Evolutionary conservation across 92 coral and sea anemone genomes (phyloP).

Genomic region (Virgularia gustaviana): DNA sequence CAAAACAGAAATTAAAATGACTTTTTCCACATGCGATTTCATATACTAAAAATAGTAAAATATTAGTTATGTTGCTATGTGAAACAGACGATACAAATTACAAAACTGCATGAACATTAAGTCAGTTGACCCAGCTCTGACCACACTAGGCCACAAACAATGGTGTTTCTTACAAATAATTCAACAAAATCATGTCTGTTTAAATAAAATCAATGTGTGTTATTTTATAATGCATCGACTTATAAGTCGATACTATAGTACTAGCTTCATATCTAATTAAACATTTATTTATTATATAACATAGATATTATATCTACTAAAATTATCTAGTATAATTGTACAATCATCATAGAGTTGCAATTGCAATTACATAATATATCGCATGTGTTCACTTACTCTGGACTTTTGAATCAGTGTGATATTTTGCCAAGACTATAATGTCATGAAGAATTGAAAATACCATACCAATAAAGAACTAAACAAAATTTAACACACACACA

Average conservation of each 20-base stretch:
- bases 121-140: too few relatives aligned
- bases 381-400: background rate
- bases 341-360: too few relatives aligned
- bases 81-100: too few relatives aligned
- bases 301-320: too few relatives aligned
- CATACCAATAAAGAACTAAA: constrained; percentile 83
- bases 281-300: too few relatives aligned
- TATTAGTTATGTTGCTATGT: background rate
- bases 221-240: background rate
- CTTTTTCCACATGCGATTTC: background rate
- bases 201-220: background rate
- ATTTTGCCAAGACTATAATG: constrained; percentile 67
- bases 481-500: background rate
- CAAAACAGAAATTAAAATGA: constrained; percentile 13
- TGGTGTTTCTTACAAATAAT: too few relatives aligned
- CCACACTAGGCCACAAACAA: too few relatives aligned
- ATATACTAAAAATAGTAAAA: background rate
- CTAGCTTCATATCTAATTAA: background rate
- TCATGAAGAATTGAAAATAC: constrained; percentile 79
- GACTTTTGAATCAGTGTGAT: constrained; percentile 46
- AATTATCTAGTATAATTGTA: too few relatives aligned
- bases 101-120: too few relatives aligned
- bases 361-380: background rate
- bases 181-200: too few relatives aligned
- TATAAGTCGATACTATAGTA: too few relatives aligned